Evolutionary conservation across 2,888 invertebrate species (phyloP).

Genomic region (Dendrolimus houi): DNA sequence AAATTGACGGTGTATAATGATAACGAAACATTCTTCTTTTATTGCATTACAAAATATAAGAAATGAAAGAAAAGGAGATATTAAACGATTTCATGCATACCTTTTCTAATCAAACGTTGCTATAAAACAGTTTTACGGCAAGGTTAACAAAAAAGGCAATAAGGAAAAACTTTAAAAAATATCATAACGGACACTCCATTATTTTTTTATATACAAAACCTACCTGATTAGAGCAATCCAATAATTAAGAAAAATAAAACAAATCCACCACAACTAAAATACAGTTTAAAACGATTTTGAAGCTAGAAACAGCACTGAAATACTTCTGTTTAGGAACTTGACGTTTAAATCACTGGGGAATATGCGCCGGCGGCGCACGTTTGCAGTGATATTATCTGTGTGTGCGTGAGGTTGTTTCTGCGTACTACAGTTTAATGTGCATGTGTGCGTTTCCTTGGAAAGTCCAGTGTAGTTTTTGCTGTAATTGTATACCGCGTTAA

Average conservation of each 20-base stretch:
- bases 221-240: no score
- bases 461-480: slow-evolving; percentile 12
- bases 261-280: neutral
- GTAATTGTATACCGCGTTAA: neutral
- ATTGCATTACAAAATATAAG: no score
- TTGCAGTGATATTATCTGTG: neutral
- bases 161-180: neutral
- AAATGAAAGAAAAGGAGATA: no score
- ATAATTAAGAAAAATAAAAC: neutral
- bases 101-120: neutral
- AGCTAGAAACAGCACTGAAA: slow-evolving; percentile 8
- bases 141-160: neutral
- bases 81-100: neutral
- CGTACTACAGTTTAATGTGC: slow-evolving; percentile 2
- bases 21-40: no score
- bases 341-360: neutral
- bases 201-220: neutral
- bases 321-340: slow-evolving; percentile 2
- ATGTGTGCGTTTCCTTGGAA: slow-evolving; percentile 23
- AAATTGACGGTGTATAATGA: no score
- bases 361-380: neutral
- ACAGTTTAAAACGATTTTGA: slow-evolving; percentile 4
- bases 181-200: neutral
- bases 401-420: slow-evolving; percentile 7
- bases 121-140: neutral